Percentiles rank a stretch among this genome's conserved stretches.
phyloP scores from a whole-genome alignment of 2,888 invertebrate species.

The Iselma pallidipennis region DNA sequence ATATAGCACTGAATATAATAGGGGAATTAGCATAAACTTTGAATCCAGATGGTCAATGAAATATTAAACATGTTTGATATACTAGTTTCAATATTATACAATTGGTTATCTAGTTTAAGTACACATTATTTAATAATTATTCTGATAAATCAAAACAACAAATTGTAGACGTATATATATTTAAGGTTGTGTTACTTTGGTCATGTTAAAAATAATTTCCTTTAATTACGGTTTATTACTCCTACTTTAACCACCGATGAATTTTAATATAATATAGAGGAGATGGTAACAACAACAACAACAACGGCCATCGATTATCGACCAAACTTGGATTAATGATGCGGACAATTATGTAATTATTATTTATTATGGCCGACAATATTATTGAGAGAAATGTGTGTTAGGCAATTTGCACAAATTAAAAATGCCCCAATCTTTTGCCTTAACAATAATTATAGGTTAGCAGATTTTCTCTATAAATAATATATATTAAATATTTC shows the following conservation, averaged over 20 bases:
- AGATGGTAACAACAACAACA: conserved; percentile 5
- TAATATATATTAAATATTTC: too few species aligned
- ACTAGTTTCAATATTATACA: neutral
- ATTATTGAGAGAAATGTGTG: conserved; percentile 9
- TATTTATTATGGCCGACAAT: conserved; percentile 27
- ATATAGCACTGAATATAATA: conserved; percentile 58
- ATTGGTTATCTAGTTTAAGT: conserved; percentile 49
- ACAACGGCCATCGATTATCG: conserved; percentile 24
- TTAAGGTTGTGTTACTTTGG: conserved; percentile 50
- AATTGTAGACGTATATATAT: conserved; percentile 49
- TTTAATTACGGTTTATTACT: conserved; percentile 57
- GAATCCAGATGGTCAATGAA: conserved; percentile 9
- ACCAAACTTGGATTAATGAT: conserved; percentile 29
- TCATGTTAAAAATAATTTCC: conserved; percentile 55
- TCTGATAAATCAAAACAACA: conserved; percentile 59
- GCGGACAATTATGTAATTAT: conserved; percentile 37
- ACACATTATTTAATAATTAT: conserved; percentile 58
- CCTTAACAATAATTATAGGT: neutral
- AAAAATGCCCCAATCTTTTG: neutral
- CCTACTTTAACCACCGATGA: conserved; percentile 40
- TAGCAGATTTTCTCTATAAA: neutral
- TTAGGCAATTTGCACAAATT: conserved; percentile 8
- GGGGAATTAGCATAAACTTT: conserved; percentile 57
- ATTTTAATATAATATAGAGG: conserved; percentile 27
- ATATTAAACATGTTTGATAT: neutral